A percentile compares a stretch with the other conserved stretches of the same genome.
Conservation (phyloP, 37 sponge, comb jelly and placozoan species). For the Bolinopsis microptera region DNA sequence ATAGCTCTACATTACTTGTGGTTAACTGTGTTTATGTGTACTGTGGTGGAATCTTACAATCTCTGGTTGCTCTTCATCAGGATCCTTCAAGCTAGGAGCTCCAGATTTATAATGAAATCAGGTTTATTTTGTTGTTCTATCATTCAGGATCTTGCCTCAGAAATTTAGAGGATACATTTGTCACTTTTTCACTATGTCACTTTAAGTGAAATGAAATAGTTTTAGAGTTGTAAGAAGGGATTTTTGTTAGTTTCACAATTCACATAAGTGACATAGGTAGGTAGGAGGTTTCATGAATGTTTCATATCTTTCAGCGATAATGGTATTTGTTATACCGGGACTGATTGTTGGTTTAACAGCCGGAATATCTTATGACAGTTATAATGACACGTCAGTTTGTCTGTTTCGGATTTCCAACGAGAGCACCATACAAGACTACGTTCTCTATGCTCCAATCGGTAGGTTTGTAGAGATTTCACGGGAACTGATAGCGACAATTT, state of each 20-base stretch:
- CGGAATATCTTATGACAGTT: constrained; percentile 10
- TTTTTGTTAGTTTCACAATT: too few relatives aligned
- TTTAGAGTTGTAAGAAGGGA: too few relatives aligned
- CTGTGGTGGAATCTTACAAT: constrained; percentile 39
- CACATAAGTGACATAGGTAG: too few relatives aligned
- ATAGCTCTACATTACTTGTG: constrained; percentile 44
- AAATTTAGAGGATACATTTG: too few relatives aligned
- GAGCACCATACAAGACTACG: neutral
- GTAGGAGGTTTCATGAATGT: too few relatives aligned
- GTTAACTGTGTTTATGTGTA: constrained; percentile 31
- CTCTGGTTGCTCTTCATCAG: constrained; percentile 21
- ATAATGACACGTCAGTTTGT: neutral
- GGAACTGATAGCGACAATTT: too few relatives aligned
- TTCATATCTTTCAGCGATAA: neutral
- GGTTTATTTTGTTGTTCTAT: too few relatives aligned
- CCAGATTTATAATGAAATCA: constrained; percentile 31
- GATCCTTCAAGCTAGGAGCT: neutral
- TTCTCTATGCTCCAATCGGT: neutral
- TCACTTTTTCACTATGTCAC: too few relatives aligned
- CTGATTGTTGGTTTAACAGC: constrained; percentile 42
- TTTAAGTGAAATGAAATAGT: too few relatives aligned
- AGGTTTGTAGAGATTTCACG: too few relatives aligned
- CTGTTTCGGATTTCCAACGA: neutral
- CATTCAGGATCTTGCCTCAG: neutral
- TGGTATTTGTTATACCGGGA: neutral